Percentiles rank a stretch among this genome's conserved stretches.
Evolutionary conservation across 1,140 invertebrate species (phyloP).

Genomic region (Homalodisca vitripennis): DNA sequence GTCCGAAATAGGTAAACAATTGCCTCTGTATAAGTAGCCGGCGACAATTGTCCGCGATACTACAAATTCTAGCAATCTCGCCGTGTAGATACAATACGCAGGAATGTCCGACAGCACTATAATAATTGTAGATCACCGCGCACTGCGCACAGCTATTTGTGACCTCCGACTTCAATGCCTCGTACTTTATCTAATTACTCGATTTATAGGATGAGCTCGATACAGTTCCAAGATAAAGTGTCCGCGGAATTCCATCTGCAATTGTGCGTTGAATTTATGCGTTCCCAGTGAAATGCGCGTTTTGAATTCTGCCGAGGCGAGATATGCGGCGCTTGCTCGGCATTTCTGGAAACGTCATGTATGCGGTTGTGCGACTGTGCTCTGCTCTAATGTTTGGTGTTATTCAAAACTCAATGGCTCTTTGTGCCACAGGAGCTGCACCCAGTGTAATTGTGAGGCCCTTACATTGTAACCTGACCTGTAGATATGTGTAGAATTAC

Average conservation of each 20-base stretch:
- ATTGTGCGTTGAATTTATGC: slow-evolving; percentile 8
- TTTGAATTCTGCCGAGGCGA: not conserved
- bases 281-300: too few species aligned
- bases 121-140: slow-evolving; percentile 3
- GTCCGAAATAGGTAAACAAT: not conserved
- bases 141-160: not conserved
- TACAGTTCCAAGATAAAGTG: not conserved
- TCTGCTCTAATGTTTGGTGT: not conserved
- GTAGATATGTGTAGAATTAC: too few species aligned
- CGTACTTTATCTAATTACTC: slow-evolving; percentile 17
- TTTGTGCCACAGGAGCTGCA: too few species aligned
- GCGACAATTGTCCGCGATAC: too few species aligned
- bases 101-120: not conserved
- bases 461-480: too few species aligned
- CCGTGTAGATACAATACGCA: slow-evolving; percentile 11
- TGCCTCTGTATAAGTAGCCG: slow-evolving; percentile 12
- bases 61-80: slow-evolving; percentile 10
- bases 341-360: slow-evolving; percentile 1
- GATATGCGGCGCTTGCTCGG: slow-evolving; percentile 1
- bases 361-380: too few species aligned
- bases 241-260: not conserved
- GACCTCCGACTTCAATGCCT: not conserved
- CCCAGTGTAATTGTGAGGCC: too few species aligned
- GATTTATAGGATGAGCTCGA: slow-evolving; percentile 7
- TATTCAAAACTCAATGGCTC: not conserved